phyloP scores from a whole-genome alignment of 2,888 invertebrate species.

The Drosophila glabriapex region DNA sequence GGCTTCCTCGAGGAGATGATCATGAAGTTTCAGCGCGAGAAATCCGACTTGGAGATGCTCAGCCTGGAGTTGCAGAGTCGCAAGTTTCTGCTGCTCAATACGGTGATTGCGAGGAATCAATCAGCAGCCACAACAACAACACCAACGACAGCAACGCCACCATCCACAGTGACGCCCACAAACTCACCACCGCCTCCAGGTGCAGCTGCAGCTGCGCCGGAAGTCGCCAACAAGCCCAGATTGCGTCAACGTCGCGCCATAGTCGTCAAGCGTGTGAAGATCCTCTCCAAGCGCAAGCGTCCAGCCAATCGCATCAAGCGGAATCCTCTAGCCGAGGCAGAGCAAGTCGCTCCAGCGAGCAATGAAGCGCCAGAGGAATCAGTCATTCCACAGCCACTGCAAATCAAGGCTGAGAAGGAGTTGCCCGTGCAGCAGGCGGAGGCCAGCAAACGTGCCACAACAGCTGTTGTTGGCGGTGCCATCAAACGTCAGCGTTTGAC shows the following conservation, averaged over 20 bases:
- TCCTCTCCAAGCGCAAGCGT: constrained; percentile 41
- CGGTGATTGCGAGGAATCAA: constrained; percentile 51
- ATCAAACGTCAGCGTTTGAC: constrained; percentile 16
- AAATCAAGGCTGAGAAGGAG: constrained; percentile 8
- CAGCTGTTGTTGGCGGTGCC: not conserved
- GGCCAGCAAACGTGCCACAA: not conserved
- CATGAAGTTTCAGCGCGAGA: constrained; percentile 83
- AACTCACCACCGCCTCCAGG: constrained; percentile 35
- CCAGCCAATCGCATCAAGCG: not conserved
- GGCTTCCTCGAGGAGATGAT: constrained; percentile 84
- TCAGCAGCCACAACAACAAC: not conserved
- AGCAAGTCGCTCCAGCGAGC: not conserved
- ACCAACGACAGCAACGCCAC: constrained; percentile 7
- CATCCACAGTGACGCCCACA: constrained; percentile 26
- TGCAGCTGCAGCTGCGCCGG: not conserved
- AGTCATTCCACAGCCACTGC: constrained; percentile 21
- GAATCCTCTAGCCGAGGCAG: not conserved
- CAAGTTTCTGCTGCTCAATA: constrained; percentile 81
- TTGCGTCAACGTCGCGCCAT: constrained; percentile 27
- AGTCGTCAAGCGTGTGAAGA: constrained; percentile 33
- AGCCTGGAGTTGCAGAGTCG: constrained; percentile 83
- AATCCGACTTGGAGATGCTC: constrained; percentile 81
- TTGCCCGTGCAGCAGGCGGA: not conserved
- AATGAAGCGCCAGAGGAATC: not conserved
- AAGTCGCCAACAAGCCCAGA: not conserved